Evolutionary conservation across 2,888 invertebrate species (phyloP).

Genomic region (Lasioglossum morio): DNA sequence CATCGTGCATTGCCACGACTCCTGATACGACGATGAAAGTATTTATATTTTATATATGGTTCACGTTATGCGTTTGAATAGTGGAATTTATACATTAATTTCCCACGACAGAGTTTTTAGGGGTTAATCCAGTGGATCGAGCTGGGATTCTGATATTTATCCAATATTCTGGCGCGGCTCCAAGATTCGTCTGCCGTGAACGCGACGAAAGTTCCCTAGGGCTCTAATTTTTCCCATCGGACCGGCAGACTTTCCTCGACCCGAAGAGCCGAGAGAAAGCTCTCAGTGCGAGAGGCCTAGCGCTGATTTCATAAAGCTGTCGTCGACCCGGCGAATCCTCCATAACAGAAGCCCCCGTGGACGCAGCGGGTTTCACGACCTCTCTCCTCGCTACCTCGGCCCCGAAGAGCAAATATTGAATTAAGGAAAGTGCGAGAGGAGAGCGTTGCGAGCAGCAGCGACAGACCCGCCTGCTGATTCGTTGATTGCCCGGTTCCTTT

Average conservation of each 20-base stretch:
- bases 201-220: conserved; percentile 17
- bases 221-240: conserved; percentile 33
- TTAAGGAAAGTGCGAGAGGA: conserved; percentile 60
- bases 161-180: not conserved
- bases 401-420: conserved; percentile 72
- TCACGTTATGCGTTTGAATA: not conserved
- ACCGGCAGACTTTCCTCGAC: conserved; percentile 51
- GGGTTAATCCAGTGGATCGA: not conserved
- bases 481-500: conserved; percentile 46
- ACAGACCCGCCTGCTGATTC: conserved; percentile 53
- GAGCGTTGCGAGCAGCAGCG: conserved; percentile 42
- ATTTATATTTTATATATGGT: not conserved
- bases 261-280: conserved; percentile 44
- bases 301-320: conserved; percentile 75
- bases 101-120: not conserved
- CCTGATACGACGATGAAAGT: no score
- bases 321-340: conserved; percentile 59
- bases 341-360: conserved; percentile 51
- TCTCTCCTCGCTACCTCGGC: not conserved
- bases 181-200: not conserved
- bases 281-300: conserved; percentile 34
- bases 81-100: not conserved
- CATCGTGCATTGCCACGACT: not conserved
- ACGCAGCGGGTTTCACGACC: conserved; percentile 14
- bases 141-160: not conserved